A percentile compares a stretch with the other conserved stretches of the same genome.
Evolutionary conservation across 2,113 vertebrate species (phyloP).

Genomic region (Oreochromis spilurus): DNA sequence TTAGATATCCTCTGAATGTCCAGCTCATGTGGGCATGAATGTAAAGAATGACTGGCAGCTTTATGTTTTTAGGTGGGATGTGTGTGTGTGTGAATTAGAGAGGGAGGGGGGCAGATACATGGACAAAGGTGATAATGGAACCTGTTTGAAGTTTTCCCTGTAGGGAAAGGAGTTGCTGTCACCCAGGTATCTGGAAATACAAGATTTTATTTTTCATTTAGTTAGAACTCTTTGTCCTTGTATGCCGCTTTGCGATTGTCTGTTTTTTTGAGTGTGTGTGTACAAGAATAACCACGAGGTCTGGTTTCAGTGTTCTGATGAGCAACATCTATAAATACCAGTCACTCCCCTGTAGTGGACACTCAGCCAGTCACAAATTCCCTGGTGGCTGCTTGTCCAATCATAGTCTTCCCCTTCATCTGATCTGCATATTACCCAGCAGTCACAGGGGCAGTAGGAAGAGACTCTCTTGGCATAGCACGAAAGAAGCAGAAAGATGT

Average conservation of each 20-base stretch:
- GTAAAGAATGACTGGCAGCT: slow-evolving; percentile 33
- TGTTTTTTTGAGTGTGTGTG: not conserved
- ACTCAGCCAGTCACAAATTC: slow-evolving; percentile 7
- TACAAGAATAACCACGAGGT: slow-evolving; percentile 50
- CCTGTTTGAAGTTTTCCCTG: not conserved
- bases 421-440: slow-evolving; percentile 38
- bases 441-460: not conserved
- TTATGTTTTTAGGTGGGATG: not conserved
- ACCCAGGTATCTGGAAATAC: not conserved
- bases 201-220: not conserved
- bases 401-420: not conserved
- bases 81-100: not conserved
- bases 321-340: slow-evolving; percentile 61
- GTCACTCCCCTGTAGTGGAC: not conserved
- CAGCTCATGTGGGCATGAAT: slow-evolving; percentile 29
- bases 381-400: not conserved
- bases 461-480: not conserved
- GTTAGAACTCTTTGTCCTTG: not conserved
- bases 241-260: not conserved
- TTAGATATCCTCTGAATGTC: slow-evolving; percentile 24
- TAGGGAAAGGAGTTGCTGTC: not conserved
- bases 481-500: not conserved
- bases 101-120: not conserved
- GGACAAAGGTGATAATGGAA: not conserved
- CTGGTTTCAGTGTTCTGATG: slow-evolving; percentile 59